Evolutionary conservation across 2,797 vertebrate genomes (phyloP).

Genomic region (Petrocephalus schoutedeni): DNA sequence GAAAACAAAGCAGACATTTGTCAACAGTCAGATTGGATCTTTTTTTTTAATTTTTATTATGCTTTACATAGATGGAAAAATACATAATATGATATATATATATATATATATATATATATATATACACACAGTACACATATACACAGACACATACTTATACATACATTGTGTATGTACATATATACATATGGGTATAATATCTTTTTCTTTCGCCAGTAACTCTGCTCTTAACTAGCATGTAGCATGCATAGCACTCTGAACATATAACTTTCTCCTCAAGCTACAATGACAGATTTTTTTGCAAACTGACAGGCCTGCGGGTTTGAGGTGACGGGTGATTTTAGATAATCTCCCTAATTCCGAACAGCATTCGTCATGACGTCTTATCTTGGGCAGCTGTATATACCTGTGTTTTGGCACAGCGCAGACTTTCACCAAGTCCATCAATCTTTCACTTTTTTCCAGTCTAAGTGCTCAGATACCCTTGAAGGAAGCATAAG

Average conservation of each 20-base stretch:
- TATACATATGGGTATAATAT: too few relatives aligned
- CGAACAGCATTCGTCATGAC: constrained; percentile 40
- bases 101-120: neutral
- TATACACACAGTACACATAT: neutral
- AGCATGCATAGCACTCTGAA: constrained; percentile 40
- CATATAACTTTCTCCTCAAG: constrained; percentile 42
- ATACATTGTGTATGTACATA: too few relatives aligned
- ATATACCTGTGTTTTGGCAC: constrained; percentile 30
- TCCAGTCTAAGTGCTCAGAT: constrained; percentile 37
- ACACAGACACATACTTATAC: too few relatives aligned
- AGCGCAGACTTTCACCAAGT: constrained; percentile 38
- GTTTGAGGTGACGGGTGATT: constrained; percentile 30
- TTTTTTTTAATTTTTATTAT: neutral
- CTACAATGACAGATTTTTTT: constrained; percentile 43
- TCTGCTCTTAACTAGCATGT: constrained; percentile 40
- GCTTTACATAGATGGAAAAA: too few relatives aligned
- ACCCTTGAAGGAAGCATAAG: constrained; percentile 56
- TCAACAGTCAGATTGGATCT: constrained; percentile 6
- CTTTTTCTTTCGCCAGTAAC: too few relatives aligned
- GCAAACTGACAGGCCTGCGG: constrained; percentile 47
- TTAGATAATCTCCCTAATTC: constrained; percentile 47
- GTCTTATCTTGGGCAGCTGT: constrained; percentile 14
- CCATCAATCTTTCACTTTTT: constrained; percentile 51
- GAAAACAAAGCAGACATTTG: neutral
- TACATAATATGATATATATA: neutral